phyloP scores from a whole-genome alignment of 2,113 vertebrate genomes.

The Chiloscyllium plagiosum region DNA sequence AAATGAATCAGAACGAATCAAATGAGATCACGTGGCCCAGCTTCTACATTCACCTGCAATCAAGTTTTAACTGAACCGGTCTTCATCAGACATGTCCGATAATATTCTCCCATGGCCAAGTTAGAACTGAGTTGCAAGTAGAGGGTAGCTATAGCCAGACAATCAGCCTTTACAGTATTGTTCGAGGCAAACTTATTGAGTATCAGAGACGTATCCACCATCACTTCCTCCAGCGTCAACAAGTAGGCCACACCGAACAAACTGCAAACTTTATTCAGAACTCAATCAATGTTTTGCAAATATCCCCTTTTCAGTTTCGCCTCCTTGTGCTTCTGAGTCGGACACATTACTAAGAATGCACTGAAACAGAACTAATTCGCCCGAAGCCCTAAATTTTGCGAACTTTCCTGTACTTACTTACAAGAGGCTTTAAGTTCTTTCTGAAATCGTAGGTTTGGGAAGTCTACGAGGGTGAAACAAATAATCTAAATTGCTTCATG shows the following conservation, averaged over 20 bases:
- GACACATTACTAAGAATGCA: not conserved
- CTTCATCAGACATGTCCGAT: not conserved
- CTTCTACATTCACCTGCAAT: conserved; percentile 54
- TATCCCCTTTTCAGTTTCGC: not conserved
- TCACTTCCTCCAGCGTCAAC: not conserved
- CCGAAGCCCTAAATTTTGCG: not conserved
- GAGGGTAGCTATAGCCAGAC: not conserved
- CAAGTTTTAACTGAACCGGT: conserved; percentile 18
- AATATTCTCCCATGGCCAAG: conserved; percentile 22
- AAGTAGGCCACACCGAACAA: not conserved
- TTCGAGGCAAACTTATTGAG: not conserved
- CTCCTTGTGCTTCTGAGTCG: not conserved
- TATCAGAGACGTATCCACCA: not conserved
- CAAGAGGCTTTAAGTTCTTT: not conserved
- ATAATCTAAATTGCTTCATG: not conserved
- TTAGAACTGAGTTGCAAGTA: not conserved
- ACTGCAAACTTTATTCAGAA: not conserved
- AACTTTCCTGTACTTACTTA: not conserved
- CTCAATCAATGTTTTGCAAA: not conserved
- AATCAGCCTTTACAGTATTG: not conserved
- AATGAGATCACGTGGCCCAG: conserved; percentile 51
- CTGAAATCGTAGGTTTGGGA: not conserved
- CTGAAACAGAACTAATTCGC: not conserved
- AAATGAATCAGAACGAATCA: conserved; percentile 59
- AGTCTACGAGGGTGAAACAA: not conserved